These are phyloP conservation scores for Cinara cedri DNA, from an alignment of 2,888 invertebrate species.

Conservation along the genomic window DNA sequence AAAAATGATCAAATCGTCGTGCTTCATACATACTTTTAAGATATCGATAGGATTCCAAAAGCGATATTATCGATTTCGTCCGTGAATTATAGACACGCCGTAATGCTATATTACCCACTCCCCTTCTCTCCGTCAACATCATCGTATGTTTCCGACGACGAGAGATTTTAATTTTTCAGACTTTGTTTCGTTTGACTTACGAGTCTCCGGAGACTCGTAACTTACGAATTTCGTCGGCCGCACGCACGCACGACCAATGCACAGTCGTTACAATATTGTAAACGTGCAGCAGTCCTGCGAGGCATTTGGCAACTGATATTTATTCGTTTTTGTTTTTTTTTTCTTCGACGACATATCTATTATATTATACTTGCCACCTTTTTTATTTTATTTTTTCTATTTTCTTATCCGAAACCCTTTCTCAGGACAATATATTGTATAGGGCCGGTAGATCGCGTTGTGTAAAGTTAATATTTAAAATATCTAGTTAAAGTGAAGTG, in stretches of 20 bases:
- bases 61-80: neutral
- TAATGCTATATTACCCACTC: neutral
- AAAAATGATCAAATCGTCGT: too few species aligned
- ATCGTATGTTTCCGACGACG: neutral
- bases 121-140: too few species aligned
- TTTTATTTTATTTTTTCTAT: neutral
- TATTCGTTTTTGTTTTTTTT: constrained; percentile 12
- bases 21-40: too few species aligned
- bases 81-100: neutral
- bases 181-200: constrained; percentile 42
- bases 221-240: constrained; percentile 4
- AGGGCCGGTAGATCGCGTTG: too few species aligned
- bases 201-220: constrained; percentile 43
- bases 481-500: too few species aligned
- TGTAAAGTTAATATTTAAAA: too few species aligned
- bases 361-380: neutral
- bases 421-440: too few species aligned
- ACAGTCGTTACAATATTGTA: neutral
- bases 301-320: constrained; percentile 1
- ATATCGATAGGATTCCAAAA: too few species aligned
- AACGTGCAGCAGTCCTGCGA: too few species aligned
- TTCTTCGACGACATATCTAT: constrained; percentile 11
- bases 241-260: neutral
- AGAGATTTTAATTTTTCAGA: constrained; percentile 51
- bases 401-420: neutral